Evolutionary conservation across 2,888 invertebrate genomes (phyloP), one percentile per base, ranked within the genome.

Genomic region (Hirudinaria manillensis): DNA sequence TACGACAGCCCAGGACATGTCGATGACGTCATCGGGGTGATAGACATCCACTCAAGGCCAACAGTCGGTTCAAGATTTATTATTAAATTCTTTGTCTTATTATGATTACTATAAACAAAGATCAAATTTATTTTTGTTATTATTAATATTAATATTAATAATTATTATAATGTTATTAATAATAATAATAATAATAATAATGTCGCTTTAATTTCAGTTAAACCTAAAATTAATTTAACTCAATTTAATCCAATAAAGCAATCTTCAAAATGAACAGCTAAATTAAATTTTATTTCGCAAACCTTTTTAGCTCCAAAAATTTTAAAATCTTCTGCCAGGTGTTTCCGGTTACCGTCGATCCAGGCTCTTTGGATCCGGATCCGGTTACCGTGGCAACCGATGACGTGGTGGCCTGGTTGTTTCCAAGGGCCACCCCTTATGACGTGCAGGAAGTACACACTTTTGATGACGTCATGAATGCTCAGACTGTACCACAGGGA

Each of bases 331-430:
- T 36, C 34, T 24, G 65, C 61, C 76, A 84, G 83, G 83, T 83
- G 16, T 83, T 84, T 78, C 83, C 84, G 77, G 81, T 85, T 32
- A 80, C 80, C 65, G 83, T 84, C 3, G 80, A 80, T 3, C 76
- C 76, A 3, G 76, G 78, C 2, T 81, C 81, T 36, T 79, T 85
- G 16, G 77, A 77, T 16, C 84, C 83, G 0, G 84, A 85, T 77
- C 85, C 86, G 0, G 80, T 83, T 3, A 78, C 81, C 0, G 77
- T 84, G 53, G 80, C 82, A 71, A 70, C 82, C 3, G 82, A 84
- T 77, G 85, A 85, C 75, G 82, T 85, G 27, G 83, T 85, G 51
- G 82, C 82, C 73, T 86, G 86, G 86, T 79, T 82, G 70, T 85
- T 85, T 78, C 79, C 81, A 2, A 81, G 81, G n/a, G 77, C 81